Evolutionary conservation across 2,113 vertebrate species (phyloP).

Genomic region (Scartelaos histophorus): DNA sequence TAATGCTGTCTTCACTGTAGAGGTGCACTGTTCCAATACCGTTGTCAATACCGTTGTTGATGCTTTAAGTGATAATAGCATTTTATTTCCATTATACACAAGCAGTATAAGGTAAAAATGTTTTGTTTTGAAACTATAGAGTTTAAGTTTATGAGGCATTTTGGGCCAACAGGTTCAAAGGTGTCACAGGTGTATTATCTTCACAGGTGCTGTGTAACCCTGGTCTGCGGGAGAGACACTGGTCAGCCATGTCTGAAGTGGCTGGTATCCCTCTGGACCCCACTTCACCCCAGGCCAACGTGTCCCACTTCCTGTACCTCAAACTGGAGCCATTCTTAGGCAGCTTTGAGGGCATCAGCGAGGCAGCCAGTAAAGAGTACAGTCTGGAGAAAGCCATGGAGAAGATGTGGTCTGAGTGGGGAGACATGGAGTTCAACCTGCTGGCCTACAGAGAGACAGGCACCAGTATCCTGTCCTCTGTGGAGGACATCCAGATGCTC

Average conservation of each 20-base stretch:
- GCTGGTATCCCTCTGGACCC: slow-evolving; percentile 75
- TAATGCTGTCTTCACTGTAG: not conserved
- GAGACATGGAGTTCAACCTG: slow-evolving; percentile 80
- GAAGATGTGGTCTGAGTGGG: slow-evolving; percentile 85
- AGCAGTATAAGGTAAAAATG: no score
- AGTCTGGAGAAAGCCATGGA: slow-evolving; percentile 85
- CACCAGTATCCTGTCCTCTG: slow-evolving; percentile 82
- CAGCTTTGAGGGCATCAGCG: slow-evolving; percentile 81
- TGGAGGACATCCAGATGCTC: slow-evolving; percentile 87
- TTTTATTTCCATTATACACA: no score
- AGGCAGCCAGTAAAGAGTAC: slow-evolving; percentile 85
- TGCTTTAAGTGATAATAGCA: no score
- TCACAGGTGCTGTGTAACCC: slow-evolving; percentile 84
- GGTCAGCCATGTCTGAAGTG: slow-evolving; percentile 81
- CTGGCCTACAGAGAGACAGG: slow-evolving; percentile 82
- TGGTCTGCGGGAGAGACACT: slow-evolving; percentile 82
- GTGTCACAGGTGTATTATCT: not conserved
- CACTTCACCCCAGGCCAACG: slow-evolving; percentile 66
- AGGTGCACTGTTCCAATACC: not conserved
- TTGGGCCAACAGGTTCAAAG: not conserved
- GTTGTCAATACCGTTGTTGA: not conserved
- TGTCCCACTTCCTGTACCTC: slow-evolving; percentile 81
- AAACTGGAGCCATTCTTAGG: slow-evolving; percentile 77
- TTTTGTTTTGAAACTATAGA: no score
- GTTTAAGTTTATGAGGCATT: no score